Base-by-base conservation (phyloP, 2,797 vertebrate species). In the Rhynchonycteris naso region DNA sequence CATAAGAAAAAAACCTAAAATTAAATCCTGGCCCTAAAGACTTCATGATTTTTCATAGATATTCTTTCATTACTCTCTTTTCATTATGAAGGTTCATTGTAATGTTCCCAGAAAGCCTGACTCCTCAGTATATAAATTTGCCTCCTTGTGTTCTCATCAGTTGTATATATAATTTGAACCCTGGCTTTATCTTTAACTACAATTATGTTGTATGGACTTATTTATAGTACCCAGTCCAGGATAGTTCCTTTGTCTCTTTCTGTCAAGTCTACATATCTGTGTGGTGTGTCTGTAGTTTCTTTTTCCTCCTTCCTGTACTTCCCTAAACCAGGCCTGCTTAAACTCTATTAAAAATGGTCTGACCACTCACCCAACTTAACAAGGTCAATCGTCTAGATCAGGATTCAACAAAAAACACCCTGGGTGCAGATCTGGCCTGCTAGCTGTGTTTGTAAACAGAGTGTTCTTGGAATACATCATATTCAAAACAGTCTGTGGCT, bases 161-260 rank as follows among this genome's bases (percentile, higher is more conserved):
- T 24, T 80, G 16, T 14, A 28, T 11, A 2, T 24, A 16, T 24
- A n/a, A 71, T 83, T 94, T 87, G 80, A 66, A 76, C 33, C 7
- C 18, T 90, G 66, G 12, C 84, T 93, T 86, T 87, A 80, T 52
- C 54, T 80, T 79, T 52, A 78, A 54, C 72, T 75, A 4, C 38
- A 83, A 18, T 76, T 22, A 24, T 33, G 54, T 43, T 56, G 38
- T 43, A n/a, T 43, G 59, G 88, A 54, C n/a, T 78, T 63, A 72
- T 28, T 91, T 81, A 59, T 0, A 72, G 43, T 14, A 13, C 19
- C 13, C 0, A 24, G 63, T 52, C 52, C 35, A 65, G 35, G 35
- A 43, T 35, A 33, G 24, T 33, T 66, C 86, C 79, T 90, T 79
- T 79, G 33, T 35, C 78, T 92, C 56, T 81, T 86, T 86, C 90